A percentile compares a stretch with the other conserved stretches of the same genome.
phyloP scores from a whole-genome alignment of 2,888 invertebrate genomes.

The Heliconius erato region DNA sequence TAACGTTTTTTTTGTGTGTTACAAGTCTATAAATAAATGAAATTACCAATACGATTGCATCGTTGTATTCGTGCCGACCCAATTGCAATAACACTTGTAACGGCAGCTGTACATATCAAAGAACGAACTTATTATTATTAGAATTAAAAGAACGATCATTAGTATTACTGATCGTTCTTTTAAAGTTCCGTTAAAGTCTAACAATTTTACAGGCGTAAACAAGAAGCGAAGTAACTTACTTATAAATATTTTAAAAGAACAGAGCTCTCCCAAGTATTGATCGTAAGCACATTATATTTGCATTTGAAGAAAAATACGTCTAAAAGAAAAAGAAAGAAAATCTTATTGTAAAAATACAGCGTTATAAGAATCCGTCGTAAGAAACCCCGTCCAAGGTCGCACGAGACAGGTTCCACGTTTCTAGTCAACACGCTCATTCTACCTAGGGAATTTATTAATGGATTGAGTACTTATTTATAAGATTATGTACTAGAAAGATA shows the following conservation, averaged over 20 bases:
- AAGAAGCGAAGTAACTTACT: not conserved
- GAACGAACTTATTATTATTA: no score
- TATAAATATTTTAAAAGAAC: constrained; percentile 20
- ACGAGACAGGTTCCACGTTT: constrained; percentile 34
- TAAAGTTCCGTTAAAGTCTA: not conserved
- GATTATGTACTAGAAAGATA: constrained; percentile 16
- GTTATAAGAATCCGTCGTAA: constrained; percentile 20
- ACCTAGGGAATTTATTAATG: constrained; percentile 6
- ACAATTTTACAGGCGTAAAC: not conserved
- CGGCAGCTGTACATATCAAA: not conserved
- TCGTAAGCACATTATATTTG: not conserved
- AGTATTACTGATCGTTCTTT: not conserved
- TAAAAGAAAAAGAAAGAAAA: constrained; percentile 8
- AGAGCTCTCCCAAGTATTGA: constrained; percentile 1
- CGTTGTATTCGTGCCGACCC: not conserved
- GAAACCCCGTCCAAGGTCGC: constrained; percentile 36
- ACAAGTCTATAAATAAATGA: constrained; percentile 13
- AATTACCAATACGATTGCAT: constrained; percentile 6
- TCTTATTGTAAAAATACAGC: constrained; percentile 11
- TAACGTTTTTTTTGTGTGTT: not conserved
- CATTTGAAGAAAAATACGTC: constrained; percentile 3
- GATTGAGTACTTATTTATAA: constrained; percentile 3
- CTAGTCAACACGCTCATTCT: constrained; percentile 18
- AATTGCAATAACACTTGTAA: not conserved
- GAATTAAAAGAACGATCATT: no score